Conservation (phyloP, 2,797 vertebrate genomes). For the Rhynchonycteris naso region DNA sequence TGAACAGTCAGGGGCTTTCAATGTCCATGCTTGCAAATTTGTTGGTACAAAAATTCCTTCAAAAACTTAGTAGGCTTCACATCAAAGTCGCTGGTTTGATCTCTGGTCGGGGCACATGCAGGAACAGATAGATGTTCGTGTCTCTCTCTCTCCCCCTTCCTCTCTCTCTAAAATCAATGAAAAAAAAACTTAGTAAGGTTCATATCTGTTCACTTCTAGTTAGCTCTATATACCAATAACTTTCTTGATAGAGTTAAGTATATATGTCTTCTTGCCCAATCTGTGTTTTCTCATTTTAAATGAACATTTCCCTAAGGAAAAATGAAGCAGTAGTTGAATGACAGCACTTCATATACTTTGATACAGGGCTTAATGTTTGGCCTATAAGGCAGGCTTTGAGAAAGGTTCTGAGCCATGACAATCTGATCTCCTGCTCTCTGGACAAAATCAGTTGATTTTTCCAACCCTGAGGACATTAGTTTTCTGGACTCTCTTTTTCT, state of each 20-base stretch:
- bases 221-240: background rate
- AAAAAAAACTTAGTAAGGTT: background rate
- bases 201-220: background rate
- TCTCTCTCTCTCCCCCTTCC: too few species aligned
- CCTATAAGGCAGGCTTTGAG: background rate
- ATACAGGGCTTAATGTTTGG: background rate
- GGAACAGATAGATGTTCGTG: too few species aligned
- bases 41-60: background rate
- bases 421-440: background rate
- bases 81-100: too few species aligned
- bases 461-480: background rate
- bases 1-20: background rate
- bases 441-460: background rate
- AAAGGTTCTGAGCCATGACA: background rate
- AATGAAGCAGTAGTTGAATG: background rate
- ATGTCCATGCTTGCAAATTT: background rate
- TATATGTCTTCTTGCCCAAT: background rate
- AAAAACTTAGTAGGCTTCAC: background rate
- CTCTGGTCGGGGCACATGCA: too few species aligned
- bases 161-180: too few species aligned
- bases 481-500: conserved; percentile 28
- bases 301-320: background rate
- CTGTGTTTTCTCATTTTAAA: background rate
- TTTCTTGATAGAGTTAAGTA: background rate
- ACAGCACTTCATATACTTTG: background rate